Evolutionary conservation across 64 coral and sea anemone species (phyloP).

Genomic region (Dendrophyllia cribrosa): DNA sequence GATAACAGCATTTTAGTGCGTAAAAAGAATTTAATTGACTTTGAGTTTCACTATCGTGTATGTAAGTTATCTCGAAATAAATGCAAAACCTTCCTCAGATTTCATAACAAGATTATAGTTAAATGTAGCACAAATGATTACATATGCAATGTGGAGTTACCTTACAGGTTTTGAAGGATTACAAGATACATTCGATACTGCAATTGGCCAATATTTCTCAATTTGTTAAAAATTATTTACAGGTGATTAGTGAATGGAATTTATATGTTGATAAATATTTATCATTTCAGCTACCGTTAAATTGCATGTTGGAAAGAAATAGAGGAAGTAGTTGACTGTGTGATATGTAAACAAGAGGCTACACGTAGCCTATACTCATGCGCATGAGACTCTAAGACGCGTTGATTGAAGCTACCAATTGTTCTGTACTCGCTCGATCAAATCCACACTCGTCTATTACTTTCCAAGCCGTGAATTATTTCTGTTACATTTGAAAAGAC

Average conservation of each 20-base stretch:
- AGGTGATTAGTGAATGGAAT: neutral
- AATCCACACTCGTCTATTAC: too few relatives aligned
- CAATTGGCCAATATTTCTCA: constrained; percentile 3
- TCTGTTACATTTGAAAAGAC: too few relatives aligned
- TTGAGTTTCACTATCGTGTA: neutral
- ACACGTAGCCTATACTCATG: too few relatives aligned
- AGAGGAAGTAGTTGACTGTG: neutral
- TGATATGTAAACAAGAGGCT: constrained; percentile 59
- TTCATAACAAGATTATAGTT: neutral
- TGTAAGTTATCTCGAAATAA: neutral
- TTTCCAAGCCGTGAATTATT: too few relatives aligned
- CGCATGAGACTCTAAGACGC: too few relatives aligned
- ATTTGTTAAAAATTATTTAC: constrained; percentile 12
- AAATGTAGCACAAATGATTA: neutral
- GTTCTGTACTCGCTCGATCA: too few relatives aligned
- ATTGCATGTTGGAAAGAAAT: neutral
- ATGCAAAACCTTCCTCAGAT: neutral
- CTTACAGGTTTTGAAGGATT: too few relatives aligned
- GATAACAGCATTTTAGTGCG: neutral
- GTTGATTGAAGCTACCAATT: too few relatives aligned
- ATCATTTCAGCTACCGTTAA: constrained; percentile 6
- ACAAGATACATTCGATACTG: neutral
- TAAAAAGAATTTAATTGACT: neutral
- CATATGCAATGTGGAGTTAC: neutral
- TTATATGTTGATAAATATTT: neutral